These are phyloP conservation scores for Capitella teleta DNA, from an alignment of 1,140 invertebrate species.

Conservation along the genomic window DNA sequence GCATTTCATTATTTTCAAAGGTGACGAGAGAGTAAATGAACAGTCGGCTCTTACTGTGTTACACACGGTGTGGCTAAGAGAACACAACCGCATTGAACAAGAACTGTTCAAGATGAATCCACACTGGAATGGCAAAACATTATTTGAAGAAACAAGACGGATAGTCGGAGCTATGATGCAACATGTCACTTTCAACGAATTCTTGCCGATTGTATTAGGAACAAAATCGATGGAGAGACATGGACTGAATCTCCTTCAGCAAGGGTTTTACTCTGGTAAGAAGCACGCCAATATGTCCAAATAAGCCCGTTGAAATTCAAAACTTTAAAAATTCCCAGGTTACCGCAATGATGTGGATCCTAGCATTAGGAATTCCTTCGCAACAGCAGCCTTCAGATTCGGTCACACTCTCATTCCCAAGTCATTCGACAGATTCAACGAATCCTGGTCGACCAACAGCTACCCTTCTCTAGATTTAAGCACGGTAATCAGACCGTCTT, in stretches of 20 bases:
- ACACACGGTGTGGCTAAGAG: constrained; percentile 90
- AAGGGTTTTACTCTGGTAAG: constrained; percentile 8
- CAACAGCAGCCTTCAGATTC: constrained; percentile 47
- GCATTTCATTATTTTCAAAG: too few relatives aligned
- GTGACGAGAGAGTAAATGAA: constrained; percentile 77
- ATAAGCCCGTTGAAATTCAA: too few relatives aligned
- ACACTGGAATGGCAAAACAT: constrained; percentile 48
- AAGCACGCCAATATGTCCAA: too few relatives aligned
- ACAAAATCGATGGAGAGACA: not conserved
- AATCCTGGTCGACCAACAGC: too few relatives aligned
- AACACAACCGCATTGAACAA: constrained; percentile 82
- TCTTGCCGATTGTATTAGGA: constrained; percentile 70
- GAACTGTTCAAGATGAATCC: constrained; percentile 67
- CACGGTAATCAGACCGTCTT: too few relatives aligned
- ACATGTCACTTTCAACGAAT: constrained; percentile 76
- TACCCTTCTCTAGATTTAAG: too few relatives aligned
- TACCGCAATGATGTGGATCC: too few relatives aligned
- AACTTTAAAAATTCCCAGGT: too few relatives aligned
- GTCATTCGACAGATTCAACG: too few relatives aligned
- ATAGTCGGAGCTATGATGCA: constrained; percentile 72
- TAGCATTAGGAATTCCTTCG: constrained; percentile 66
- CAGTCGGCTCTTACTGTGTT: constrained; percentile 75
- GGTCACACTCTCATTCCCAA: constrained; percentile 54
- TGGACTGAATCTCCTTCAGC: not conserved
- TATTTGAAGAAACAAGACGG: constrained; percentile 74